Conservation (phyloP, 2,113 vertebrate species). For the Ceyx cyanopectus region DNA sequence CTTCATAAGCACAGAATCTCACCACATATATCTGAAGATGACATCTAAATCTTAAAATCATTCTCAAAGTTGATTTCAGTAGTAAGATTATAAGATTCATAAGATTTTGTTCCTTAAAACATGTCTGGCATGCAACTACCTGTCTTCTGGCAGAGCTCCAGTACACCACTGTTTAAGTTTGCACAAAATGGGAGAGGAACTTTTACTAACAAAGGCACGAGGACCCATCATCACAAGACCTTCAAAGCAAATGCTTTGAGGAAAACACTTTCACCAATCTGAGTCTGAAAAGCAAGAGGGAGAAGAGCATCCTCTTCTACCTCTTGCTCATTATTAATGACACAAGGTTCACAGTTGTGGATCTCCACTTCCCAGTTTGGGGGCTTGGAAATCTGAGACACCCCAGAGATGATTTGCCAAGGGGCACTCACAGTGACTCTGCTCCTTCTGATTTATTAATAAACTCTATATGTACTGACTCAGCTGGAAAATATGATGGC, state of each 20-base stretch:
- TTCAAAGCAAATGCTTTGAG: neutral
- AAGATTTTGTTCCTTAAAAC: neutral
- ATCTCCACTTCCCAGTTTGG: slow-evolving; percentile 12
- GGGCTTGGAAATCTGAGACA: slow-evolving; percentile 35
- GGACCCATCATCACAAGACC: neutral
- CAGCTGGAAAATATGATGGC: slow-evolving; percentile 27
- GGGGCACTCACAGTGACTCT: neutral
- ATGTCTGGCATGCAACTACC: neutral
- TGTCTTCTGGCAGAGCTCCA: neutral
- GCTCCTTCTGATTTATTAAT: slow-evolving; percentile 38
- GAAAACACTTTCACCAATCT: neutral
- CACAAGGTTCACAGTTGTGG: neutral
- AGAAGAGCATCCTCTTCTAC: neutral
- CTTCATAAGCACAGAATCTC: neutral
- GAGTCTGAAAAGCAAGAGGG: neutral
- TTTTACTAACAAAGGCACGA: neutral
- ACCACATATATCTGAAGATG: neutral
- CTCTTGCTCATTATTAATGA: neutral
- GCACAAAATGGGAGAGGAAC: neutral
- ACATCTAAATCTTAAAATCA: slow-evolving; percentile 4
- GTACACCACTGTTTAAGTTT: neutral
- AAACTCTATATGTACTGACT: neutral
- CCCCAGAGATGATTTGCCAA: neutral
- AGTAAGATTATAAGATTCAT: neutral
- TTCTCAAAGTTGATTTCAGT: neutral